Percentiles rank a stretch among this genome's conserved stretches.
These are phyloP conservation scores for Notospermus geniculatus DNA, from an alignment of 1,140 invertebrate genomes.

Conservation along the genomic window DNA sequence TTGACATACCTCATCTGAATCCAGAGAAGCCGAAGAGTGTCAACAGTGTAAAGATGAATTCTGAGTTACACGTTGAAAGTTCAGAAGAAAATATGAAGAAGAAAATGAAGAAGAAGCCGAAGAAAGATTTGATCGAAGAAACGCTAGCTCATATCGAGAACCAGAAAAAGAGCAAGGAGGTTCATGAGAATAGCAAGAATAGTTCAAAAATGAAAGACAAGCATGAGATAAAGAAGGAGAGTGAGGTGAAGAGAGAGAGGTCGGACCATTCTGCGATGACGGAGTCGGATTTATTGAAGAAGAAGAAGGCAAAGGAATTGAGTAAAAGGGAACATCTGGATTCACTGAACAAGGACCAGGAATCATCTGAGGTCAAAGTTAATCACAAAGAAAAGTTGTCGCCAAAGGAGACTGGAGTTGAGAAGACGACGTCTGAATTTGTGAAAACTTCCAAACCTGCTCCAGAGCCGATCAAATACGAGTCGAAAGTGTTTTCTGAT, in stretches of 20 bases:
- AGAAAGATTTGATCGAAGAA: conserved; percentile 20
- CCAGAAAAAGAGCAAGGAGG: conserved; percentile 13
- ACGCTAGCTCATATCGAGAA: conserved; percentile 7
- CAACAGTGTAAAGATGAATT: conserved; percentile 18
- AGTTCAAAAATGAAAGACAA: conserved; percentile 3
- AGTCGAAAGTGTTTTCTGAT: not conserved
- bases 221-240: not conserved
- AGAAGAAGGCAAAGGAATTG: not conserved
- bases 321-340: conserved; percentile 1
- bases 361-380: not conserved
- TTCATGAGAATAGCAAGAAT: conserved; percentile 1
- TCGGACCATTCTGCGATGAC: not conserved
- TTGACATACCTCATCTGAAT: conserved; percentile 14
- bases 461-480: not conserved
- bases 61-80: not conserved
- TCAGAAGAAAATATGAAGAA: not conserved
- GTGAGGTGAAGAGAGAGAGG: not conserved
- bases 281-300: not conserved
- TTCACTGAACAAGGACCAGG: not conserved
- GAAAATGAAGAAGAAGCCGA: conserved; percentile 23
- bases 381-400: not conserved
- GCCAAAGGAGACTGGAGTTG: not conserved
- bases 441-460: not conserved
- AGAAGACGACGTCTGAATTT: not conserved
- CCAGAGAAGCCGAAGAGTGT: not conserved